phyloP scores from a whole-genome alignment of 2,888 invertebrate genomes.

The Oscheius onirici region DNA sequence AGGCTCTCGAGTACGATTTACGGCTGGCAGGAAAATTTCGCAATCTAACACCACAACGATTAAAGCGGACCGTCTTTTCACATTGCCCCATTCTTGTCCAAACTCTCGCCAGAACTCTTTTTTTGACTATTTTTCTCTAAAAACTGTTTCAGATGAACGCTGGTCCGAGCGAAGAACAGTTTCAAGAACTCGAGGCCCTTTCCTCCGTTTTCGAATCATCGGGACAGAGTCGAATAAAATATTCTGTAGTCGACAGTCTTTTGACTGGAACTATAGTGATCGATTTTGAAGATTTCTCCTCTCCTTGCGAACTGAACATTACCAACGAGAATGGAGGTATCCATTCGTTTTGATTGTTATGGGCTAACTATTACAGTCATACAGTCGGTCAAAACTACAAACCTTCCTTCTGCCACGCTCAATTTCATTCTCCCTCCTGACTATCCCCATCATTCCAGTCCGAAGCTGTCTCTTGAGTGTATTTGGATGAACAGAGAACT shows the following conservation, averaged over 20 bases:
- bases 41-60: no score
- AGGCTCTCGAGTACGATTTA: no score
- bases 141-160: neutral
- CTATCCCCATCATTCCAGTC: slow-evolving; percentile 5
- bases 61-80: no score
- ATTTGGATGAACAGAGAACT: slow-evolving; percentile 19
- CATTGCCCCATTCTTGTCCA: neutral
- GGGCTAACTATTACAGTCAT: neutral
- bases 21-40: no score
- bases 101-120: neutral
- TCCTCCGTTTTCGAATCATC: neutral
- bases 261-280: neutral
- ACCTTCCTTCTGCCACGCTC: neutral
- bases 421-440: slow-evolving; percentile 7
- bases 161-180: neutral
- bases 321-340: slow-evolving; percentile 2
- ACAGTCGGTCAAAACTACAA: neutral
- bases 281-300: slow-evolving; percentile 8
- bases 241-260: neutral
- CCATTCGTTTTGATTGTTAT: neutral
- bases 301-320: neutral
- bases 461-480: slow-evolving; percentile 3
- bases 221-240: neutral
- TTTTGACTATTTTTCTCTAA: neutral
- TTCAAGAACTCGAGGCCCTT: slow-evolving; percentile 19